Percentiles rank a stretch among this genome's conserved stretches.
These are phyloP conservation scores for Centroberyx gerrardi DNA, from an alignment of 2,797 vertebrate species.

Conservation along the genomic window DNA sequence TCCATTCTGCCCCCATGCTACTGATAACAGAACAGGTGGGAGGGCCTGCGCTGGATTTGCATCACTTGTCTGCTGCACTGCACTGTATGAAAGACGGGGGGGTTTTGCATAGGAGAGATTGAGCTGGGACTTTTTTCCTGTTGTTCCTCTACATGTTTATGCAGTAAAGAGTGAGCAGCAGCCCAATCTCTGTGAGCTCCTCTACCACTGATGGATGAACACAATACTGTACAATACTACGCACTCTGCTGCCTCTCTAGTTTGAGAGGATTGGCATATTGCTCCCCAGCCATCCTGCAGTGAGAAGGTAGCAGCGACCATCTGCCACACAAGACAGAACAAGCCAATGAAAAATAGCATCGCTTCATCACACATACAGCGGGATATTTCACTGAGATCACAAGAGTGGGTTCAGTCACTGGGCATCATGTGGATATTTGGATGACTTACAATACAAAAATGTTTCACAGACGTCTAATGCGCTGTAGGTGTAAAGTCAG, in stretches of 20 bases:
- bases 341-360: constrained; percentile 46
- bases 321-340: constrained; percentile 66
- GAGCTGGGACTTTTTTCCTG: constrained; percentile 24
- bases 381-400: constrained; percentile 51
- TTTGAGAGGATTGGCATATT: constrained; percentile 39
- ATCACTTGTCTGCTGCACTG: constrained; percentile 56
- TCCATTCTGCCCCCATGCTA: constrained; percentile 17
- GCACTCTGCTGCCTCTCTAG: constrained; percentile 23
- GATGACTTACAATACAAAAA: constrained; percentile 31
- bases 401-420: constrained; percentile 14
- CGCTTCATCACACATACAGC: constrained; percentile 41
- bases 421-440: constrained; percentile 59
- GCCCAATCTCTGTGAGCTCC: constrained; percentile 43
- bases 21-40: constrained; percentile 69
- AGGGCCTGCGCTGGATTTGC: constrained; percentile 72
- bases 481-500: constrained; percentile 41
- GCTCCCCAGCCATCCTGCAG: constrained; percentile 45
- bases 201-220: constrained; percentile 6
- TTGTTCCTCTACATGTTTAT: constrained; percentile 59
- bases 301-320: constrained; percentile 70
- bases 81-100: constrained; percentile 25
- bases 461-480: constrained; percentile 33
- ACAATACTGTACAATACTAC: constrained; percentile 1
- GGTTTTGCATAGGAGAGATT: constrained; percentile 63
- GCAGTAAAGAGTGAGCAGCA: constrained; percentile 27